Evolutionary conservation across 1,140 invertebrate genomes (phyloP).

Genomic region (Zaprionus kolodkinae): DNA sequence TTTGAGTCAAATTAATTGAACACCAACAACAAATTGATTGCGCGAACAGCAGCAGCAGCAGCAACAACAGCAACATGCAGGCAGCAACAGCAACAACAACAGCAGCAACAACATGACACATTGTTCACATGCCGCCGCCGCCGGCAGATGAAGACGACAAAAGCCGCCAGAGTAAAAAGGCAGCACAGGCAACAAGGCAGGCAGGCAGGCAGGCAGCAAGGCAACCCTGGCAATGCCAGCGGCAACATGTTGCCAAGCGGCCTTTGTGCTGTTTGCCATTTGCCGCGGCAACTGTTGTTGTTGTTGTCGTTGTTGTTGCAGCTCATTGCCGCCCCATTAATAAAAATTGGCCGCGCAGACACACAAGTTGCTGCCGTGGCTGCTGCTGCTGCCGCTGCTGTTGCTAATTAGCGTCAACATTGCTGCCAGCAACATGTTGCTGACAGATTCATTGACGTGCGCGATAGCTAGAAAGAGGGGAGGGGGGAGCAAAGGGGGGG

Average conservation of each 20-base stretch:
- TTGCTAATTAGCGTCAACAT: slow-evolving; percentile 76
- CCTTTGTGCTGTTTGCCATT: slow-evolving; percentile 55
- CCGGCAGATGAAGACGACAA: slow-evolving; percentile 72
- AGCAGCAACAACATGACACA: slow-evolving; percentile 71
- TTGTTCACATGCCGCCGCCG: slow-evolving; percentile 76
- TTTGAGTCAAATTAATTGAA: slow-evolving; percentile 80
- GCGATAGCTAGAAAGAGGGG: not conserved
- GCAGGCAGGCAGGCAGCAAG: not conserved
- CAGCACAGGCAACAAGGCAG: slow-evolving; percentile 37
- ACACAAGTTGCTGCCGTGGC: slow-evolving; percentile 42
- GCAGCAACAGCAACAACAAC: slow-evolving; percentile 22
- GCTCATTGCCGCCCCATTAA: slow-evolving; percentile 56
- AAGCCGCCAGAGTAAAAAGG: slow-evolving; percentile 46
- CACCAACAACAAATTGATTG: slow-evolving; percentile 82
- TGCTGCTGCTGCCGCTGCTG: slow-evolving; percentile 47
- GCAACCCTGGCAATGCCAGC: slow-evolving; percentile 25
- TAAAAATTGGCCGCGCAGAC: slow-evolving; percentile 23
- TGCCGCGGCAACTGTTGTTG: slow-evolving; percentile 33
- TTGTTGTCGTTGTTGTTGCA: slow-evolving; percentile 24
- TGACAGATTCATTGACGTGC: slow-evolving; percentile 66
- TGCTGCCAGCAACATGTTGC: slow-evolving; percentile 74
- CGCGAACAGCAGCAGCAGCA: slow-evolving; percentile 64
- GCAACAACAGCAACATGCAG: slow-evolving; percentile 43
- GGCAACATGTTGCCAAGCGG: slow-evolving; percentile 73
- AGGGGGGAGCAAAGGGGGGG: not conserved